Percentiles rank a stretch among this genome's conserved stretches.
Conservation (phyloP, 2,113 vertebrate species). For the Rhabdomys dilectus region DNA sequence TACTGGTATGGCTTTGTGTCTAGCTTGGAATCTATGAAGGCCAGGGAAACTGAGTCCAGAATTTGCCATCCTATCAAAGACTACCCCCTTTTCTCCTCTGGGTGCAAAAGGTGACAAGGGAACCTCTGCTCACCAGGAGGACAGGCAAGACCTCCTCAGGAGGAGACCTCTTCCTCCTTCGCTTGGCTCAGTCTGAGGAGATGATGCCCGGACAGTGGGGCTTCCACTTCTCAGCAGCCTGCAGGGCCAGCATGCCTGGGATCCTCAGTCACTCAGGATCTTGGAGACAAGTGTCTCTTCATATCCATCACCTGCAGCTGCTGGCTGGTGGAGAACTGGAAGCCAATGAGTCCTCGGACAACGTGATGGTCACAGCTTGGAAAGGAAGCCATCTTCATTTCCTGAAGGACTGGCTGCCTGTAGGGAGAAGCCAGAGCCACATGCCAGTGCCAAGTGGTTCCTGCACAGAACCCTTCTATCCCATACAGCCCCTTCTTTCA, state of each 20-base stretch:
- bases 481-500: neutral
- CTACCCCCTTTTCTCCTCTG: neutral
- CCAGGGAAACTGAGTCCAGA: neutral
- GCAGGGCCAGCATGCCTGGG: neutral
- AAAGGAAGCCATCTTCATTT: constrained; percentile 90
- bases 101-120: neutral
- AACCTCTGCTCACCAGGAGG: neutral
- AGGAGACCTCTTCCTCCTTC: no score
- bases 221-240: accelerated
- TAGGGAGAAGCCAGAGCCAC: constrained; percentile 68
- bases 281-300: neutral
- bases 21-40: no score
- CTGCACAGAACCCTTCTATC: constrained; percentile 58
- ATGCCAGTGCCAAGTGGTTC: constrained; percentile 57
- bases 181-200: neutral
- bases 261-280: accelerated
- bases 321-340: constrained; percentile 81
- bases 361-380: constrained; percentile 55
- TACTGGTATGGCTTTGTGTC: accelerated
- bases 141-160: neutral
- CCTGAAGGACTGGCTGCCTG: constrained; percentile 91
- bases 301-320: constrained; percentile 5
- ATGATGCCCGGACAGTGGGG: neutral
- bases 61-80: neutral
- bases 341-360: constrained; percentile 81